Conservation (phyloP, 2,113 vertebrate species). For the Cochlearius cochlearius region DNA sequence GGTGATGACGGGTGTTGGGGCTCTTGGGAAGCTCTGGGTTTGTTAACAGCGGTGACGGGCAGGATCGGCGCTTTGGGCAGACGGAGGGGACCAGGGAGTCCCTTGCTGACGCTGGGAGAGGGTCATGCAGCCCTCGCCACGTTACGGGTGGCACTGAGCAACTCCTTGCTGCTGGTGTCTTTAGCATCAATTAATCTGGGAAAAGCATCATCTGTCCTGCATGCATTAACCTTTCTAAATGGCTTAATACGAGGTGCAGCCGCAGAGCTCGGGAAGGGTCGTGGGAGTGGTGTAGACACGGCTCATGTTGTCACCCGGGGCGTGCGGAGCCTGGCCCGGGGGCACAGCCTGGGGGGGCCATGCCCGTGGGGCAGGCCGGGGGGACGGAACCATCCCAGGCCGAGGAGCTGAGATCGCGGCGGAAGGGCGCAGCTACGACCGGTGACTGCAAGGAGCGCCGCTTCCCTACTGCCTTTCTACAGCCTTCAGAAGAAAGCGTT, state of each 20-base stretch:
- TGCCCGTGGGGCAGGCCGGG: rapidly evolving
- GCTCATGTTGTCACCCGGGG: neutral
- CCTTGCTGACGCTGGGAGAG: neutral
- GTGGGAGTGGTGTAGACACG: neutral
- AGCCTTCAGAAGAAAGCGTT: neutral
- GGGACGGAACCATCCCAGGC: neutral
- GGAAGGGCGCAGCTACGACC: neutral
- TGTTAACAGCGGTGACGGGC: neutral
- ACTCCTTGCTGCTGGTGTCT: neutral
- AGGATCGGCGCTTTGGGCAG: neutral
- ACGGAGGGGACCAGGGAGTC: neutral
- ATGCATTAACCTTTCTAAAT: constrained; percentile 10
- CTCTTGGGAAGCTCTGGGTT: neutral
- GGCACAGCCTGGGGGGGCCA: neutral
- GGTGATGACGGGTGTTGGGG: neutral
- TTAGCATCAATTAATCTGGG: neutral
- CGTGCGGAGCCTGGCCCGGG: neutral
- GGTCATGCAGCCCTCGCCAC: neutral
- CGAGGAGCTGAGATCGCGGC: neutral
- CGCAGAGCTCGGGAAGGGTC: neutral
- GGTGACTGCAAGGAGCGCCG: neutral
- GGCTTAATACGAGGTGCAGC: neutral
- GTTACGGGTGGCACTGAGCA: neutral
- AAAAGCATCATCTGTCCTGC: neutral
- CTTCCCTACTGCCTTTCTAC: neutral